Evolutionary conservation across 2,888 invertebrate species (phyloP).

Genomic region (Phengaris arion): DNA sequence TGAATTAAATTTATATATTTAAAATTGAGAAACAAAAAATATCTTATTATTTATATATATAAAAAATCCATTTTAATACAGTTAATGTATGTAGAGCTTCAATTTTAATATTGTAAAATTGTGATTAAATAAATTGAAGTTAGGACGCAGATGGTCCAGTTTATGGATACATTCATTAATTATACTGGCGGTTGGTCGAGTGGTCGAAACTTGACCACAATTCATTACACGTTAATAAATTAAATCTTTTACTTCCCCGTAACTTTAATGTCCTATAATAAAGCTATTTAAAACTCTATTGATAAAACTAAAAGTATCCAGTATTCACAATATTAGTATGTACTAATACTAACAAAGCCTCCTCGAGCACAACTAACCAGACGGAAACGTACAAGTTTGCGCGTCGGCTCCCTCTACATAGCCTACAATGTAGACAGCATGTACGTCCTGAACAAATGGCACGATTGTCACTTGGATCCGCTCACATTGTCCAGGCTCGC

Average conservation of each 20-base stretch:
- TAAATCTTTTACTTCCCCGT: neutral
- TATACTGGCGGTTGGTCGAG: neutral
- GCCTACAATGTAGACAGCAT: neutral
- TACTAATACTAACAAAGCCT: neutral
- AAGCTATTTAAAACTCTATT: neutral
- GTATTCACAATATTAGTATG: neutral
- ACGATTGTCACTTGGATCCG: neutral
- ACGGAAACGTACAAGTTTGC: conserved; percentile 15
- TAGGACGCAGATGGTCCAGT: neutral
- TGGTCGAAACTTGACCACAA: neutral
- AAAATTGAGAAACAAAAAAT: too few relatives aligned
- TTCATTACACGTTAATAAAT: conserved; percentile 1
- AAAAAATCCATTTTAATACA: too few relatives aligned
- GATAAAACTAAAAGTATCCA: neutral
- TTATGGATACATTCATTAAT: neutral
- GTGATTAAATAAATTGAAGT: neutral
- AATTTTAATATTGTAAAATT: neutral
- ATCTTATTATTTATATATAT: too few relatives aligned
- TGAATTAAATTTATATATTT: too few relatives aligned
- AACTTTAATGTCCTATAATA: neutral
- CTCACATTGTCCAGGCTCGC: conserved; percentile 6
- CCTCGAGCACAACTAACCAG: neutral
- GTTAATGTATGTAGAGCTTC: neutral
- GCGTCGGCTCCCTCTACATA: neutral
- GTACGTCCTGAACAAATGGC: neutral